Evolutionary conservation across 2,797 vertebrate species (phyloP), one percentile per base, ranked within the genome.

Genomic region (Sebastes nivosus): DNA sequence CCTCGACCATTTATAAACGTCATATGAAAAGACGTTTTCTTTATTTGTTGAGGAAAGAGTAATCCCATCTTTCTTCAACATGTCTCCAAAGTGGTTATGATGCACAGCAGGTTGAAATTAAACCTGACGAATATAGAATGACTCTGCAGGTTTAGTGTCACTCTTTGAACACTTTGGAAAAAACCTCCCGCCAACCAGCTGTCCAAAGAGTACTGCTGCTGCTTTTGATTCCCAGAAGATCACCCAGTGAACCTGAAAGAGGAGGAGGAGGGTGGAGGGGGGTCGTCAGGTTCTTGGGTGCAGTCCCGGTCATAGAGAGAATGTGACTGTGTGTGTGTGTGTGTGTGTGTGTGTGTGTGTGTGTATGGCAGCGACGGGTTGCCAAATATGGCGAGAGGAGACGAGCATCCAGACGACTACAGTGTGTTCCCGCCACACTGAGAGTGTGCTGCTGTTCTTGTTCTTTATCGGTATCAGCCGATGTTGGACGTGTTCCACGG

Each of bases 371-470:
- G 77, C 25, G 55, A 65, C 50, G 24, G 58, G 79, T 77, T 83
- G 67, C 94, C 93, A 92, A 94, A 94, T 89, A 95, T 94, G 94
- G 94, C 4, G 61, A 88, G 25, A 24, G 73, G 79, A 87, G 60
- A 75, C 24, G 60, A 83, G 80, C 70, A 59, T 86, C 76, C 79
- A 72, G 82, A 54, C 29, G 42, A 70, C 80, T 67, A 10, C 61
- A 76, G 25, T 24, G 11, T 77, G 82, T 58, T 80, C 81, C 80
- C 69, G 54, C 58, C 38, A 85, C 75, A 32, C 57, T 50, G 29
- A 32, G 22, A n/a, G 10, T 38, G 52, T n/a, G 4, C 10, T n/a
- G 38, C 30, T 34, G 30, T 7, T 60, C 30, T 68, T 16, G 16
- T 38, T 6, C 78, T 73, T 72, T 29, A 64, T 42, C 63, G 32